Evolutionary conservation across 2,797 vertebrate genomes (phyloP).

Genomic region (Nyctibius grandis): DNA sequence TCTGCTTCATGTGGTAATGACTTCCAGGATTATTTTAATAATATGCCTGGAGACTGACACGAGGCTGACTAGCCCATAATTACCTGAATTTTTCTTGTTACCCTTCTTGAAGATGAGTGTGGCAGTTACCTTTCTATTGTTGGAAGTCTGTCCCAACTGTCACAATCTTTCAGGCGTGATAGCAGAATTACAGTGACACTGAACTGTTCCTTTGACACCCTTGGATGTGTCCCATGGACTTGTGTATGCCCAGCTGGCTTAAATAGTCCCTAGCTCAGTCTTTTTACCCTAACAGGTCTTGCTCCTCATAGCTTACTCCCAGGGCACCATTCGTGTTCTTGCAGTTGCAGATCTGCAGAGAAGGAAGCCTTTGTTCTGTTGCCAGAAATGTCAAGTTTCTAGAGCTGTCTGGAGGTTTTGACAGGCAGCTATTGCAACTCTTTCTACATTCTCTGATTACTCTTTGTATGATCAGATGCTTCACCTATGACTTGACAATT

Average conservation of each 20-base stretch:
- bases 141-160: background rate
- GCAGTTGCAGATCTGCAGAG: background rate
- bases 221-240: background rate
- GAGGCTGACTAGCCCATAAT: background rate
- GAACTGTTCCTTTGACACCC: background rate
- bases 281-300: background rate
- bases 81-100: background rate
- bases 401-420: background rate
- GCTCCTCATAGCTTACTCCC: background rate
- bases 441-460: background rate
- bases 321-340: background rate
- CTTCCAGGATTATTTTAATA: background rate
- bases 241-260: background rate
- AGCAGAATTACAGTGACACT: background rate
- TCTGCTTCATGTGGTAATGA: background rate
- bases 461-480: background rate
- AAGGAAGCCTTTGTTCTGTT: background rate
- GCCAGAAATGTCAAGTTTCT: background rate
- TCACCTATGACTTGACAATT: background rate
- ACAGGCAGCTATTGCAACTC: background rate
- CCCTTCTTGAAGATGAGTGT: background rate
- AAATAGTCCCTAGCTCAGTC: background rate
- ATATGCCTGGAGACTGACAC: background rate
- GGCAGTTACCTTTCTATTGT: background rate
- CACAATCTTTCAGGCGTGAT: background rate